Percentiles rank a stretch among this genome's conserved stretches.
Conservation (phyloP, 2,113 vertebrate genomes). For the Alaudala cheleensis region DNA sequence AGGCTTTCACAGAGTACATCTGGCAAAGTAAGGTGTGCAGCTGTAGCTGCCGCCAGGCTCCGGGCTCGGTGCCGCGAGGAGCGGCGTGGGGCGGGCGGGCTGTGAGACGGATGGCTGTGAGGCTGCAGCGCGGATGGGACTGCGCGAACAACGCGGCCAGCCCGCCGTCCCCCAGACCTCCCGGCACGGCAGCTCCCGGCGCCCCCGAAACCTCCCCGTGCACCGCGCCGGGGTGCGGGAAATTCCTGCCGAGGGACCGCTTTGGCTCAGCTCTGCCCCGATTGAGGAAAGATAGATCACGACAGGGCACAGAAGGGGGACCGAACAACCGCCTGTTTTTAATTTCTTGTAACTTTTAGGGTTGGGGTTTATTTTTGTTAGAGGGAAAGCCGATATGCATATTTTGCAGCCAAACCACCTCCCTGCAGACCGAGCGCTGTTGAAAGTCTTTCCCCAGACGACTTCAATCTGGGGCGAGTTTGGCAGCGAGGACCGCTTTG, state of each 20-base stretch:
- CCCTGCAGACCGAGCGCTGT: not conserved
- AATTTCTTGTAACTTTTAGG: not conserved
- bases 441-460: not conserved
- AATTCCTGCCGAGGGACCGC: not conserved
- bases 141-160: not conserved
- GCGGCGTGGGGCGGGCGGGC: not conserved
- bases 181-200: rapidly evolving
- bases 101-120: not conserved
- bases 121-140: not conserved
- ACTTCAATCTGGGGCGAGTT: not conserved
- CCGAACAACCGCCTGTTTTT: not conserved
- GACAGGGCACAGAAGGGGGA: not conserved
- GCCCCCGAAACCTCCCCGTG: not conserved
- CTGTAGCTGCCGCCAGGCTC: not conserved
- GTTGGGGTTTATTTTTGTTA: not conserved
- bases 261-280: not conserved
- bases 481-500: not conserved
- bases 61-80: not conserved
- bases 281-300: not conserved
- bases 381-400: not conserved
- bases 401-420: not conserved
- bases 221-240: not conserved
- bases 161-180: not conserved
- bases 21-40: not conserved
- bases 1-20: not conserved